Conservation (phyloP, 2,888 invertebrate species). For the Ormyrus labotus region DNA sequence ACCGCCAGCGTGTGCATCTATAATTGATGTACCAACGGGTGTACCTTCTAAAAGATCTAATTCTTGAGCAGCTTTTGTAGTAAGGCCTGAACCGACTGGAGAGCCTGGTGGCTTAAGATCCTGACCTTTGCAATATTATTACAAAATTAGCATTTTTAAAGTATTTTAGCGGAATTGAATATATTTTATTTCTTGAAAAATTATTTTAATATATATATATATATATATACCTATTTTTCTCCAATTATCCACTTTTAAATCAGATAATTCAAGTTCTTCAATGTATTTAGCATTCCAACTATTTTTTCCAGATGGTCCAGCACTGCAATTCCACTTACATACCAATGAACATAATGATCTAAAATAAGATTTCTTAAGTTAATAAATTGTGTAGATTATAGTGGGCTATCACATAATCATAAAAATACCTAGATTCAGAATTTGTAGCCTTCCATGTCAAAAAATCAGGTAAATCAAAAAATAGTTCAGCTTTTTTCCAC, state of each 20-base stretch:
- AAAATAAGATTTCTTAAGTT: slow-evolving; percentile 58
- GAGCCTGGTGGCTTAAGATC: slow-evolving; percentile 84
- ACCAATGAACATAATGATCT: slow-evolving; percentile 94
- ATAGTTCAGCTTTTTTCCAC: slow-evolving; percentile 85
- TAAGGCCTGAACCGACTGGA: slow-evolving; percentile 82
- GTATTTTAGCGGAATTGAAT: not conserved
- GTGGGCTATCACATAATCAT: not conserved
- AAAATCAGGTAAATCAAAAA: slow-evolving; percentile 96
- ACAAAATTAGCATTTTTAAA: slow-evolving; percentile 15
- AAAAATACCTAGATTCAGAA: slow-evolving; percentile 79
- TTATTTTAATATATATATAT: not conserved
- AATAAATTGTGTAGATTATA: not conserved
- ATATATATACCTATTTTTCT: slow-evolving; percentile 81
- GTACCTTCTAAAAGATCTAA: slow-evolving; percentile 85
- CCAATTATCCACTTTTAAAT: slow-evolving; percentile 83
- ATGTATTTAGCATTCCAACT: slow-evolving; percentile 88
- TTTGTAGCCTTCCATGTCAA: slow-evolving; percentile 95
- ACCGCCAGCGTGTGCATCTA: slow-evolving; percentile 97
- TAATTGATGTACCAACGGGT: slow-evolving; percentile 91
- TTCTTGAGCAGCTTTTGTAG: slow-evolving; percentile 80
- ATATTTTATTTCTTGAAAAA: slow-evolving; percentile 2
- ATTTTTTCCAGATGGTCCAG: slow-evolving; percentile 78
- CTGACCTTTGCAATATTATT: slow-evolving; percentile 69
- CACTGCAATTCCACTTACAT: slow-evolving; percentile 96
- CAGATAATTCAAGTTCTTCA: slow-evolving; percentile 83